phyloP scores from a whole-genome alignment of 2,888 invertebrate species.

The Eilema sororculum region DNA sequence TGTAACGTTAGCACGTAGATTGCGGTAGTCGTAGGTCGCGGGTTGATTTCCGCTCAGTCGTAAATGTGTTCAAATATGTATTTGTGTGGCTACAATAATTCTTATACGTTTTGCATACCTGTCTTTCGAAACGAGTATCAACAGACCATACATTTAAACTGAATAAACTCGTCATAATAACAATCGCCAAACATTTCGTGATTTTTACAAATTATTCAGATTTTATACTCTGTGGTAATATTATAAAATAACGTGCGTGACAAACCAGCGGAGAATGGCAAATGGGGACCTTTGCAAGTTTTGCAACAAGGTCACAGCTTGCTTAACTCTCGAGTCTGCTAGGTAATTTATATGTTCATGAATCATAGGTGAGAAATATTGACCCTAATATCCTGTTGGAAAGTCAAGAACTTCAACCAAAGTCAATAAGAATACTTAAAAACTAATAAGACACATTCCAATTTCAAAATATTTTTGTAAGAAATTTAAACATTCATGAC shows the following conservation, averaged over 20 bases:
- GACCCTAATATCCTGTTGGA: constrained; percentile 37
- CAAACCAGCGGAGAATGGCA: constrained; percentile 74
- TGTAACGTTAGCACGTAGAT: no score
- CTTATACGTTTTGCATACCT: no score
- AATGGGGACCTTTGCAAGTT: constrained; percentile 72
- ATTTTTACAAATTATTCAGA: not conserved
- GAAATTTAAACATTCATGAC: not conserved
- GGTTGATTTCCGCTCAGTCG: no score
- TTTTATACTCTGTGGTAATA: not conserved
- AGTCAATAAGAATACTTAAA: not conserved
- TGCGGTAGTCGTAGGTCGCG: no score
- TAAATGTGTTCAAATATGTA: no score
- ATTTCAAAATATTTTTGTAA: not conserved
- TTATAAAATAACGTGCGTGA: constrained; percentile 59
- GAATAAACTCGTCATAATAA: not conserved
- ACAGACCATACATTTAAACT: no score
- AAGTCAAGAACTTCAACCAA: not conserved
- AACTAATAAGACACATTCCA: not conserved
- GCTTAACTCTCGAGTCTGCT: constrained; percentile 54
- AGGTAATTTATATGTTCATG: constrained; percentile 33
- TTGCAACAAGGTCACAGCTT: constrained; percentile 73
- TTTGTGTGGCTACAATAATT: no score
- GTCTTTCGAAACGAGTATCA: no score
- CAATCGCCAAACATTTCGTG: not conserved
- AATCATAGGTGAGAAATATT: constrained; percentile 49